Percentiles rank a stretch among this genome's conserved stretches.
Evolutionary conservation across 2,797 vertebrate species (phyloP).

Genomic region (Eospalax fontanierii): DNA sequence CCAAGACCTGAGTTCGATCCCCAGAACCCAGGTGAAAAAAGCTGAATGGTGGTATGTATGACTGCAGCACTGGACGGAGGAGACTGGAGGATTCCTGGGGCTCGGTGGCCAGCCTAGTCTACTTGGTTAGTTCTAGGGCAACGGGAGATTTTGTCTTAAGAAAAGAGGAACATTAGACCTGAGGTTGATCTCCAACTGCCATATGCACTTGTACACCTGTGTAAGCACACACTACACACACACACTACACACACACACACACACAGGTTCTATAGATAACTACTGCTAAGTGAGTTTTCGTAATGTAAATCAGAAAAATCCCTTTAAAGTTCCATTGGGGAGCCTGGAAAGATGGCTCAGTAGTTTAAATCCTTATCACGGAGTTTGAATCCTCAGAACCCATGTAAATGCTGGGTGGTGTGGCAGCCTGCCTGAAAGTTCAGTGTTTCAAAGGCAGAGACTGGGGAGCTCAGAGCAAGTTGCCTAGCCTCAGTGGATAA

Average conservation of each 20-base stretch:
- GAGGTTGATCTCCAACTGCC: neutral
- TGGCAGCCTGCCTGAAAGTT: neutral
- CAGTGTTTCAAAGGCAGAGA: too few relatives aligned
- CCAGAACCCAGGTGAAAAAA: neutral
- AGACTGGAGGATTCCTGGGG: neutral
- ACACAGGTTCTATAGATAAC: neutral
- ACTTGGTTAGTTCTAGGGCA: neutral
- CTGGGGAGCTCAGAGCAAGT: too few relatives aligned
- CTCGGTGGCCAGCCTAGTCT: neutral
- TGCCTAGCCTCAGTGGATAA: neutral
- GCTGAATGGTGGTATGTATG: neutral
- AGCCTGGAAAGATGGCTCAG: neutral
- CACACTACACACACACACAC: too few relatives aligned
- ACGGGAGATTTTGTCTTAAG: neutral
- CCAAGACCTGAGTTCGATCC: neutral
- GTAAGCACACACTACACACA: too few relatives aligned
- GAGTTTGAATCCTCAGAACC: neutral
- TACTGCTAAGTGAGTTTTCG: neutral
- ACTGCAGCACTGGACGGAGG: neutral
- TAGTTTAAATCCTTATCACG: neutral
- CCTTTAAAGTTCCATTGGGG: neutral
- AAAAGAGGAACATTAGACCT: neutral
- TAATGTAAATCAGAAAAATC: neutral
- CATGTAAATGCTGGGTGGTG: neutral
- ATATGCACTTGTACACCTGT: neutral